Evolutionary conservation across 1,140 invertebrate genomes (phyloP).

Genomic region (Aphis craccivora): DNA sequence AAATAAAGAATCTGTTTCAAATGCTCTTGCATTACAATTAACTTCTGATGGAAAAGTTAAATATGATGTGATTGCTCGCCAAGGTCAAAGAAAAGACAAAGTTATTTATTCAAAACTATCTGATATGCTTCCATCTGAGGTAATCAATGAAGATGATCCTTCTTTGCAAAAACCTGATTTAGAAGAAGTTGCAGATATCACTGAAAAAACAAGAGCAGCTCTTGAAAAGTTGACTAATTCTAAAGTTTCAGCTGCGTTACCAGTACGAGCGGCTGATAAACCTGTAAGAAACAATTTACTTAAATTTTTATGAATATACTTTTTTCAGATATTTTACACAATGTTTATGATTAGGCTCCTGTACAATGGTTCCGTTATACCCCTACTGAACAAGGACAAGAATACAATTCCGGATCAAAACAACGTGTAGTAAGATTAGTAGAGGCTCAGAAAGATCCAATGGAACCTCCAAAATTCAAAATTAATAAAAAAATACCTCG

Average conservation of each 20-base stretch:
- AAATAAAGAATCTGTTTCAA: slow-evolving; percentile 79
- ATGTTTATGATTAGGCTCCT: slow-evolving; percentile 69
- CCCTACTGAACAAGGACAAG: slow-evolving; percentile 93
- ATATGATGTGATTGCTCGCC: slow-evolving; percentile 93
- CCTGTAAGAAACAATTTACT: slow-evolving; percentile 63
- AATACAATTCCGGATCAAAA: slow-evolving; percentile 96
- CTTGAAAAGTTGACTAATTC: slow-evolving; percentile 87
- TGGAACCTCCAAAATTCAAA: slow-evolving; percentile 98
- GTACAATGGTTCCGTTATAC: slow-evolving; percentile 98
- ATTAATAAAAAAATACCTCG: slow-evolving; percentile 96
- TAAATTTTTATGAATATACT: background rate
- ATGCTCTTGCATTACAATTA: slow-evolving; percentile 91
- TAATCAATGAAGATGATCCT: slow-evolving; percentile 90
- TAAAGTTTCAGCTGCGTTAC: slow-evolving; percentile 93
- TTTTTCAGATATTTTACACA: background rate
- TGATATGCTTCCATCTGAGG: slow-evolving; percentile 92
- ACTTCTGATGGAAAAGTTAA: slow-evolving; percentile 95
- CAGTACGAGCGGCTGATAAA: slow-evolving; percentile 89
- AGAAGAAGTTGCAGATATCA: slow-evolving; percentile 86
- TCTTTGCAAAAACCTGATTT: slow-evolving; percentile 83
- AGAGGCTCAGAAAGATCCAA: slow-evolving; percentile 94
- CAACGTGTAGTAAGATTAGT: slow-evolving; percentile 97
- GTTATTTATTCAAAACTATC: slow-evolving; percentile 94
- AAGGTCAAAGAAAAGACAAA: slow-evolving; percentile 96
- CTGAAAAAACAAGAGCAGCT: slow-evolving; percentile 83